Evolutionary conservation across 2,888 invertebrate species (phyloP).

Genomic region (Caenorhabditis sulstoni): DNA sequence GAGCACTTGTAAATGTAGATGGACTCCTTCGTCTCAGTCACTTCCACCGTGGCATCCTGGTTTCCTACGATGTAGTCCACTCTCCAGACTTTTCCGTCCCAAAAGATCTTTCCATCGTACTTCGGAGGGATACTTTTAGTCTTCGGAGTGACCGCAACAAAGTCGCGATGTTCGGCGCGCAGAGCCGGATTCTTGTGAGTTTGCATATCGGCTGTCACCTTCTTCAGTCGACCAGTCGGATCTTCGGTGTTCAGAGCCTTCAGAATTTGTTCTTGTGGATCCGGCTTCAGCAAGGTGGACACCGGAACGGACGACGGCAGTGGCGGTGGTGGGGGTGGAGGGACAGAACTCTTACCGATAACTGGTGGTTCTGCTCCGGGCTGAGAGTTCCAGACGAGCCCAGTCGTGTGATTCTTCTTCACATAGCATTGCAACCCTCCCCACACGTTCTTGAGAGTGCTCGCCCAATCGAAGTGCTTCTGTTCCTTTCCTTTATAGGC

Average conservation of each 20-base stretch:
- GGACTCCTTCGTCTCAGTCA: slow-evolving; percentile 97
- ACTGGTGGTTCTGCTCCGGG: slow-evolving; percentile 60
- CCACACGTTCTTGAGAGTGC: slow-evolving; percentile 91
- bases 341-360: neutral
- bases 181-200: slow-evolving; percentile 96
- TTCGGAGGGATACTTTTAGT: neutral
- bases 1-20: slow-evolving; percentile 95
- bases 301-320: slow-evolving; percentile 58
- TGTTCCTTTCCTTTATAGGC: slow-evolving; percentile 81
- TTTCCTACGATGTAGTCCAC: slow-evolving; percentile 83
- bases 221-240: slow-evolving; percentile 87
- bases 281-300: no score
- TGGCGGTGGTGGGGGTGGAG: slow-evolving; percentile 53
- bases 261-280: slow-evolving; percentile 90
- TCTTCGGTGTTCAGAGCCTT: slow-evolving; percentile 91
- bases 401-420: slow-evolving; percentile 95
- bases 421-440: slow-evolving; percentile 92
- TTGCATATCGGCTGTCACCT: slow-evolving; percentile 94
- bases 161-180: slow-evolving; percentile 81
- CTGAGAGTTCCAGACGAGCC: slow-evolving; percentile 89
- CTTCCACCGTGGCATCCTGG: slow-evolving; percentile 87
- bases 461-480: slow-evolving; percentile 94
- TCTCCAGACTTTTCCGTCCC: slow-evolving; percentile 93
- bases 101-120: neutral
- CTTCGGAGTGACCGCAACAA: neutral